Base-by-base conservation (phyloP, 2,888 invertebrate genomes). In the Alloscopus bannaensis region DNA sequence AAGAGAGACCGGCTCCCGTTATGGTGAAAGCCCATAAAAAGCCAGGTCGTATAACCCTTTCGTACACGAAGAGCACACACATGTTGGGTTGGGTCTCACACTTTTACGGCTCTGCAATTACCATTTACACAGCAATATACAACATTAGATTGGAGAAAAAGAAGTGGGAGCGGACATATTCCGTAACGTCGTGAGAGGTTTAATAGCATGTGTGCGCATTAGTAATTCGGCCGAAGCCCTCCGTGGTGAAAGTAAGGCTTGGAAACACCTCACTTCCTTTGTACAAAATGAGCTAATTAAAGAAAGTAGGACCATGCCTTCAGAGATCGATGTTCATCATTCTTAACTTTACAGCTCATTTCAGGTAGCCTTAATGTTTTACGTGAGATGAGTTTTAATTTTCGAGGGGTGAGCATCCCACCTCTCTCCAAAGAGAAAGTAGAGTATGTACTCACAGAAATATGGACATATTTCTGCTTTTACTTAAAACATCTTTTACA, bases 321-420 rank as follows among this genome's bases (percentile, higher is more conserved):
- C 36, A 45, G 40, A 69, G 69, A 80, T 80, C 70, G 80, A 70
- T 75, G 76, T 71, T 81, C 81, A 81, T 76, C 76, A 71, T 81
- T 81, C 76, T 81, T 81, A 75, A 81, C 81, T 81, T 81, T 81
- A 81, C 81, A 76, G 81, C 81, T 71, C 81, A 81, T 81, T 81
- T 81, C 81, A 76, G 76, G 76, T 76, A 73, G 80, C 76, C 77
- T 78, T 76, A 81, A 81, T 81, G 76, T 81, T 81, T 81, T 81
- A 81, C 81, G 81, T 81, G 81, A 81, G 81, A 70, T 66, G 81
- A 71, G 76, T 76, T 81, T 76, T 66, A 76, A 71, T 76, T 81
- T 76, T 64, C 18, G 36, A 60, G 60, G 62, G 62, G 60, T 31
- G 47, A 59, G 18, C 60, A 11, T 3, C 22, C 50, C 20, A 3